These are phyloP conservation scores for Chionoecetes opilio DNA, from an alignment of 1,140 invertebrate genomes.

Conservation along the genomic window DNA sequence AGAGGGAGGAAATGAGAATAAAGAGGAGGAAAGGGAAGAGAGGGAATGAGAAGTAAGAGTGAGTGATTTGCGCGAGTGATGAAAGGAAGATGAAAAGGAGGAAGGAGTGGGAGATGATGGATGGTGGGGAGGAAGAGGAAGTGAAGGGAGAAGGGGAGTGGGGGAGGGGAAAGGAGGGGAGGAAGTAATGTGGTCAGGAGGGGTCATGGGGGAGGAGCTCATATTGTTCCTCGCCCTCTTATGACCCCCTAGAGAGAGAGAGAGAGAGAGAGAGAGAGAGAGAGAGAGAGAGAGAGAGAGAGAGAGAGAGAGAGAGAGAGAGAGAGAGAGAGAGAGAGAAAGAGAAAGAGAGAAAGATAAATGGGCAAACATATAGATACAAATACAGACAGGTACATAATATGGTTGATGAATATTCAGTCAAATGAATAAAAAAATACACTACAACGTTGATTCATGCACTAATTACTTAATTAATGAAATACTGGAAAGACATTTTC, in stretches of 20 bases:
- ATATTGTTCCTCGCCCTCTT: background rate
- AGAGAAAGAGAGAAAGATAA: background rate
- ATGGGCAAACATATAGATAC: background rate
- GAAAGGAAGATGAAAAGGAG: background rate
- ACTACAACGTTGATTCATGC: no score
- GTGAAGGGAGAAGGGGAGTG: no score
- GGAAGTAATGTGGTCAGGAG: background rate
- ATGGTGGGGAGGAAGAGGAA: background rate
- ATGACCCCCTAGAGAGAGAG: background rate
- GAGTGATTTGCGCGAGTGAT: background rate
- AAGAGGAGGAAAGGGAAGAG: background rate
- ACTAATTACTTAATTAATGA: no score
- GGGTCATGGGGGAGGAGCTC: background rate
- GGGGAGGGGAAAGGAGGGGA: background rate
- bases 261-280: constrained; percentile 27
- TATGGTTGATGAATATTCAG: no score
- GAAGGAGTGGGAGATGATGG: background rate
- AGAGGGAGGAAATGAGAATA: no score
- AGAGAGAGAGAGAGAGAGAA: background rate
- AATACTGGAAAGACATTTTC: no score
- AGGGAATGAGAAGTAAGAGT: background rate
- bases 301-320: background rate
- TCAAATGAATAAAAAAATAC: no score
- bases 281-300: background rate
- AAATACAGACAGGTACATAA: background rate